Evolutionary conservation across 1,140 invertebrate genomes (phyloP).

Genomic region (Pantala flavescens): DNA sequence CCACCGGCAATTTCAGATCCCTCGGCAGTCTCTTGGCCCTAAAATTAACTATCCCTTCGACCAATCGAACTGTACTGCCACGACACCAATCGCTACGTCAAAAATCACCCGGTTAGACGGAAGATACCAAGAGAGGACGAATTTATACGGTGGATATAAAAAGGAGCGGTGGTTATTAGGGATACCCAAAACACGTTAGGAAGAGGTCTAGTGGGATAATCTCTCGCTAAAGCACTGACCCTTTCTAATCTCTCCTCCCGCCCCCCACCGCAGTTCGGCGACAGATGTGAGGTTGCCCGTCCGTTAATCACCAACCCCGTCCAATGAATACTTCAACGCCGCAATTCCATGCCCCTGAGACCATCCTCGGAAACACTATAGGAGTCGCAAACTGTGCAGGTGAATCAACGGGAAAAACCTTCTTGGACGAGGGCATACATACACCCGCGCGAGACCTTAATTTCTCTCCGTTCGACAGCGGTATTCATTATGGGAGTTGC

Average conservation of each 20-base stretch:
- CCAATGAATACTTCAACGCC: constrained; percentile 8
- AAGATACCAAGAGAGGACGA: not conserved
- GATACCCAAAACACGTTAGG: not conserved
- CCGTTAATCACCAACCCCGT: not conserved
- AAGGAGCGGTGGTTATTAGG: not conserved
- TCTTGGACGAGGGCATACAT: no score
- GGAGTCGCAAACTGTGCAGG: no score
- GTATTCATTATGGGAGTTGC: no score
- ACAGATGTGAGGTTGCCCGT: not conserved
- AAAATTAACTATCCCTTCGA: not conserved
- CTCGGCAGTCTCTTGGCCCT: not conserved
- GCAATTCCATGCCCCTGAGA: not conserved
- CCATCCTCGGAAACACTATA: not conserved
- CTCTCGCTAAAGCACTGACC: not conserved
- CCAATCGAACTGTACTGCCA: not conserved
- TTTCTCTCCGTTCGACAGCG: no score
- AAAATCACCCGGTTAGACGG: not conserved
- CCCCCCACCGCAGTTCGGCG: not conserved
- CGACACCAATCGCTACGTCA: not conserved
- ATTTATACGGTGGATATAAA: not conserved
- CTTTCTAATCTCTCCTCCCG: not conserved
- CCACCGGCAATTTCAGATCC: not conserved
- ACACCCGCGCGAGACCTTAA: no score
- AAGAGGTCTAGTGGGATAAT: not conserved
- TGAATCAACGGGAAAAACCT: no score